Percentiles rank a stretch among this genome's conserved stretches.
These are phyloP conservation scores for Caenorhabditis uteleia DNA, from an alignment of 2,888 invertebrate genomes.

Conservation along the genomic window DNA sequence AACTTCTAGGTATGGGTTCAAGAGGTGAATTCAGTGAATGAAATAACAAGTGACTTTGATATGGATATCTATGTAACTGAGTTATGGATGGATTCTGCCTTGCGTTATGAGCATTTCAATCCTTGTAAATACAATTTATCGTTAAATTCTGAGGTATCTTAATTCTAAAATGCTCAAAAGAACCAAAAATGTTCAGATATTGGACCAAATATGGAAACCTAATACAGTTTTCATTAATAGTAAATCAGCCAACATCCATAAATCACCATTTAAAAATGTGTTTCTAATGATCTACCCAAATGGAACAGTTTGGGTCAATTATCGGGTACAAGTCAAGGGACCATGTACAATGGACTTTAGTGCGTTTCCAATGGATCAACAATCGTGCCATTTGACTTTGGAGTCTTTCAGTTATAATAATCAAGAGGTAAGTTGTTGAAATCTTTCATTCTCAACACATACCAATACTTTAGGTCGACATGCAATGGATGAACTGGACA, in stretches of 20 bases:
- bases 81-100: conserved; percentile 58
- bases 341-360: conserved; percentile 64
- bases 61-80: conserved; percentile 67
- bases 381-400: conserved; percentile 64
- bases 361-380: conserved; percentile 66
- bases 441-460: neutral
- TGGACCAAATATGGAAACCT: conserved; percentile 67
- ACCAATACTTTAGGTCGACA: conserved; percentile 62
- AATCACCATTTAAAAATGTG: conserved; percentile 66
- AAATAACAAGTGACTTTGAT: conserved; percentile 66
- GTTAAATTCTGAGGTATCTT: conserved; percentile 56
- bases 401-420: conserved; percentile 67
- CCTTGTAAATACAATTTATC: conserved; percentile 67
- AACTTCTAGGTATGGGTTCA: conserved; percentile 61
- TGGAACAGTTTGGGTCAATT: conserved; percentile 69
- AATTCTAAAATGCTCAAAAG: neutral
- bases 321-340: conserved; percentile 62
- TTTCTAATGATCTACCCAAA: conserved; percentile 69
- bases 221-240: conserved; percentile 67
- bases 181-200: conserved; percentile 36
- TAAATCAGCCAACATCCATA: conserved; percentile 63
- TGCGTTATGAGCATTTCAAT: conserved; percentile 61
- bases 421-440: conserved; percentile 40
- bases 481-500: conserved; percentile 64
- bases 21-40: conserved; percentile 65